Evolutionary conservation across 2,113 vertebrate species (phyloP), one percentile per base, ranked within the genome.

Genomic region (Urocynchramus pylzowi): DNA sequence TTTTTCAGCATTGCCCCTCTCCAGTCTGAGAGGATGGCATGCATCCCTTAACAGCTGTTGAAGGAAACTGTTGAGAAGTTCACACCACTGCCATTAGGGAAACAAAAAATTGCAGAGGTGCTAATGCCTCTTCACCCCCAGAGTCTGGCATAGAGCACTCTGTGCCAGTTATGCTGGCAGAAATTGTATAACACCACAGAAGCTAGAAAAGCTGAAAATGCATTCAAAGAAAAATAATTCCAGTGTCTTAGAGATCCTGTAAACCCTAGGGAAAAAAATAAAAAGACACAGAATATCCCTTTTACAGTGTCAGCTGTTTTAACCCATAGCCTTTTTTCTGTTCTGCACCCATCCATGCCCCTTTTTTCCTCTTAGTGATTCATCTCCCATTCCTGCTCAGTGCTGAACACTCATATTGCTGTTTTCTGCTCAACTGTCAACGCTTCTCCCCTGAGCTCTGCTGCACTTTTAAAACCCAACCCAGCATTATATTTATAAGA

Each of bases 231-330:
- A 95, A 95, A 90, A 24, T 13, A 90, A 93, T 91, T 93, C 91
- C 97, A 97, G 91, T 95, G 95, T 96, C 54, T 96, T 69, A 68
- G 4, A 75, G 54, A 85, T 87, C 57, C 65, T 91, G 84, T 90
- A 94, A 96, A 90, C 27, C 68, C 53, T 18, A 57, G 13, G 11
- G 10, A 4, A 13, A 42, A 39, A 53, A 49, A 12, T 7, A 22
- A 22, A 35, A 18, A 59, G 5, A 74, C 33, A 74, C 21, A 63
- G 42, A n/a, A 94, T 47, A 85, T 69, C 52, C 49, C 53, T 92
- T 79, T 70, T 65, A 70, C 27, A 22, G 35, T 50, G 39, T 85
- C 47, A 60, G 68, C 60, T 87, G 52, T 67, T 90, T 71, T 47
- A 84, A 69, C 57, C 33, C 56, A 87, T n/a, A 30, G 63, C 63